Evolutionary conservation across 2,888 invertebrate species (phyloP), one percentile per base, ranked within the genome.

Genomic region (Chymomyza amoena): DNA sequence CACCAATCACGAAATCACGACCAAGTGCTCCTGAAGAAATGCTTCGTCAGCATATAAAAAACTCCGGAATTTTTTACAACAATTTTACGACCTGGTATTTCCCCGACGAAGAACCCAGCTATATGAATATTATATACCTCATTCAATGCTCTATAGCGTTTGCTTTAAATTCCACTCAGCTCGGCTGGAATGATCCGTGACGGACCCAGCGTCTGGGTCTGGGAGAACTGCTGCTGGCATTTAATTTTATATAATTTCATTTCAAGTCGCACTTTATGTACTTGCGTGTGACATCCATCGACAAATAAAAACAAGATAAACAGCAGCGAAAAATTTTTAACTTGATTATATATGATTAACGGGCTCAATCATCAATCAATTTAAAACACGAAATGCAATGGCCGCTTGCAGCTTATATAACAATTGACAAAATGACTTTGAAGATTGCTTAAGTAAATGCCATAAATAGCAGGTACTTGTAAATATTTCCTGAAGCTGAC

Each of bases 311-410:
- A 54, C 54, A 54, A 18, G 18, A 16, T 54, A 18, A 54, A 20
- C 7, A 16, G 18, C 20, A 54, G 54, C 16, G 18, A 54, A 13
- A 18, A 18, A 4, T 28, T 16, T 54, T 75, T 76, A 61, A 66
- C 69, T 73, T 82, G 78, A 84, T 84, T 81, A 73, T 74, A 72
- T 75, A 61, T 76, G 72, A 85, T 85, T 84, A 78, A 67, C 66
- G 54, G 74, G 66, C 69, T 72, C 75, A 75, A 81, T 77, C 80
- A 78, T 77, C 69, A 74, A 69, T 78, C 73, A 76, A 73, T 70
- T 32, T 62, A 57, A 62, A n/a, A 50, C 75, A 74, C 70, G 71
- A 32, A 70, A 54, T 61, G 32, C 54, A 61, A 13, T 45, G 39
- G 39, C 13, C 39, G 39, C 39, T 45, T 45, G 39, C 39, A 45